Percentiles rank a stretch among this genome's conserved stretches.
These are phyloP conservation scores for Lochmaea capreae DNA, from an alignment of 2,888 invertebrate species.

Conservation along the genomic window DNA sequence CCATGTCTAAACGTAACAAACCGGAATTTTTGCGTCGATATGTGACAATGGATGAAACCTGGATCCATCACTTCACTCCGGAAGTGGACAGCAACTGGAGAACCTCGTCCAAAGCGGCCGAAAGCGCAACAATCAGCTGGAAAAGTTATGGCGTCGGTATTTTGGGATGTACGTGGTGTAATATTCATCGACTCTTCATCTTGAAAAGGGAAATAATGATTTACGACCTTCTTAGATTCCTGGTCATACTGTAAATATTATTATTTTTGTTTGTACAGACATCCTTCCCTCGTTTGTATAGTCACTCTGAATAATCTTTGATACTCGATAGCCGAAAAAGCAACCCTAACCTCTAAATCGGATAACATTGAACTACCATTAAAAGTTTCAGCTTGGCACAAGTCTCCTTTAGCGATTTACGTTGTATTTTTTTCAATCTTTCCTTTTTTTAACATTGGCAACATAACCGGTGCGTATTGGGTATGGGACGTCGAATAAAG, in stretches of 20 bases:
- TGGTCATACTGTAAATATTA: not conserved
- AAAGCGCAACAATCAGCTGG: too few species aligned
- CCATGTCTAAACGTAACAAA: too few species aligned
- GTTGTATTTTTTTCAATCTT: conserved; percentile 26
- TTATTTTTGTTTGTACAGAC: not conserved
- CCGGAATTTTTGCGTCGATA: too few species aligned
- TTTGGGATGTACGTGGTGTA: too few species aligned
- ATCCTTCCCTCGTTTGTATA: conserved; percentile 1
- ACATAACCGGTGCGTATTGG: conserved; percentile 5
- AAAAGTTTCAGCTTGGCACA: conserved; percentile 49
- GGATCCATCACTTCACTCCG: too few species aligned
- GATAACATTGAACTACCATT: conserved; percentile 58
- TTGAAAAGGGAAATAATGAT: too few species aligned
- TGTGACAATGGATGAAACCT: too few species aligned
- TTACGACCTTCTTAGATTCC: too few species aligned
- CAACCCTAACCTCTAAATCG: conserved; percentile 52
- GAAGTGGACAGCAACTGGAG: too few species aligned
- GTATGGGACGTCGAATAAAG: not conserved
- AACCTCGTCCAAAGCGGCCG: too few species aligned
- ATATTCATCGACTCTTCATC: too few species aligned
- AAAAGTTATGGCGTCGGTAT: too few species aligned
- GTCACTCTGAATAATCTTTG: conserved; percentile 56
- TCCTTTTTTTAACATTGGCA: conserved; percentile 12
- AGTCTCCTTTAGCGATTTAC: conserved; percentile 33
- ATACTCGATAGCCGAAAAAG: conserved; percentile 57